Evolutionary conservation across 2,113 vertebrate genomes (phyloP), one percentile per base, ranked within the genome.

Genomic region (Mustela nigripes): DNA sequence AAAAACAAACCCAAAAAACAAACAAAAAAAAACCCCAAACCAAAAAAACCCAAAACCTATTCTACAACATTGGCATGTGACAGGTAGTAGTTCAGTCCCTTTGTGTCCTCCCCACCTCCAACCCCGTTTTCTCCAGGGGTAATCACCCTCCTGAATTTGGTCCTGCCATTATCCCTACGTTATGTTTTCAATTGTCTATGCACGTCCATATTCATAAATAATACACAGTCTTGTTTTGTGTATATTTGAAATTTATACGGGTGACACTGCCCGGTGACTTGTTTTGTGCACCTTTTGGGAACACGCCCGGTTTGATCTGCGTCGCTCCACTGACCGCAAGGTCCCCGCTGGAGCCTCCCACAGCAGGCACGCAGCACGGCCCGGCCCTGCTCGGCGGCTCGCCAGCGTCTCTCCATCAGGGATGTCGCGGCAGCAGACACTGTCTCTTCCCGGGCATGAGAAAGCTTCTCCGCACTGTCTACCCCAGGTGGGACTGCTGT

Each of bases 351-450:
- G 4, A 5, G 60, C 62, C 24, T 6, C 22, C 33, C 53, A 26
- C 1, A 6, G 39, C 0, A 71, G 42, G 71, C 84, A 50, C 12
- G 14, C 0, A 21, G 33, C 5, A 21, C 22, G 14, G 16, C 1
- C 28, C 12, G 6, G 16, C 11, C 56, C 73, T 33, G 26, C 21
- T 31, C 28, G 33, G 63, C 1, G 2, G 63, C 45, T 5, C 1
- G 22, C 6, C 39, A 1, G 3, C 2, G 24, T 53, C 42, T 18
- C 48, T 62, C 71, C 18, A 2, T 36, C 3, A 24, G 69, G 50
- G 60, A 53, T 0, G n/a, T 36, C 0, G 3, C 4, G 18, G 53
- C 7, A 28, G 7, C 4, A 45, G 63, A 31, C 10, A 18, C 12
- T 11, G 71, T 33, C 65, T 67, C 19, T 33, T 16, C 8, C 31